phyloP scores from a whole-genome alignment of 2,797 vertebrate genomes.

The Pelochelys cantorii region DNA sequence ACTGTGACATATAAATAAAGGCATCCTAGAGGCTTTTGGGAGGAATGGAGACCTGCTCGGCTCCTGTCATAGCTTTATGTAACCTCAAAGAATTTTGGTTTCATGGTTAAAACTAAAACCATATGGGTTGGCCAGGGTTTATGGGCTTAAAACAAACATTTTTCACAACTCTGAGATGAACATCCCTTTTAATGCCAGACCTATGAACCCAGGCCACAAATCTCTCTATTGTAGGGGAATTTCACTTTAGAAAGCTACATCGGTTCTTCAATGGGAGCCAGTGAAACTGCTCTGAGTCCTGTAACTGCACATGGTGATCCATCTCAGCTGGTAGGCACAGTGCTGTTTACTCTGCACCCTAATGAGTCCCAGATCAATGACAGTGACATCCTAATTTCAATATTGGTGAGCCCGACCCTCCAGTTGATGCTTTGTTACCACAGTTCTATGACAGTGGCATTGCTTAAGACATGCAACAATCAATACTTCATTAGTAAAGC shows the following conservation, averaged over 20 bases:
- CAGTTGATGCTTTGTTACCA: constrained; percentile 60
- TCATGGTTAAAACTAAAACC: background rate
- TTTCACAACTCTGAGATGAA: background rate
- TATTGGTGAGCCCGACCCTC: constrained; percentile 48
- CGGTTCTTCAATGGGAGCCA: constrained; percentile 18
- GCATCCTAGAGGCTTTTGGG: background rate
- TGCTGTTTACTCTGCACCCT: constrained; percentile 55
- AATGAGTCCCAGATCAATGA: constrained; percentile 64
- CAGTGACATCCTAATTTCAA: constrained; percentile 59
- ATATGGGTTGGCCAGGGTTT: background rate
- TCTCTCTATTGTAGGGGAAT: background rate
- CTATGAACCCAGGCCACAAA: constrained; percentile 39
- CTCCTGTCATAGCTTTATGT: background rate
- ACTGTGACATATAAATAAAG: background rate
- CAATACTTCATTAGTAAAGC: constrained; percentile 72
- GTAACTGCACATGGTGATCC: constrained; percentile 31
- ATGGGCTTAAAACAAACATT: background rate
- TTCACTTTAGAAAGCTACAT: background rate
- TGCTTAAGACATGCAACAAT: constrained; percentile 60
- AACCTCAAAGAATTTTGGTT: background rate
- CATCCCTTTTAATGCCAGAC: constrained; percentile 10
- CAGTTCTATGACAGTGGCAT: constrained; percentile 29
- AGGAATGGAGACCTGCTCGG: background rate
- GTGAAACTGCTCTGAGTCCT: background rate
- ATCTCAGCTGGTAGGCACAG: background rate